phyloP scores from a whole-genome alignment of 2,797 vertebrate genomes.

The Merluccius polli region DNA sequence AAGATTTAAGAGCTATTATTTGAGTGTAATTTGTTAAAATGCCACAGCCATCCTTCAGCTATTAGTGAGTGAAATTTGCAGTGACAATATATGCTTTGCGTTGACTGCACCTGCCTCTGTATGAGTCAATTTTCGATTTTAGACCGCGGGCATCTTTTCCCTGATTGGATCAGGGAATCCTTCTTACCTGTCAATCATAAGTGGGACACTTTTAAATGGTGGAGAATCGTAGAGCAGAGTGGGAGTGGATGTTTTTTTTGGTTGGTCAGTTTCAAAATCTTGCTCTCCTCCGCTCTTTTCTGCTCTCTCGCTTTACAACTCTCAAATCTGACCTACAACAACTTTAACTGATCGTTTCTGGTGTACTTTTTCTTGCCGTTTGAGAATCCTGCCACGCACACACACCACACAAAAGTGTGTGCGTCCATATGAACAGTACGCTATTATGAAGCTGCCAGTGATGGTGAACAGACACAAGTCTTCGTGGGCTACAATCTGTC shows the following conservation, averaged over 20 bases:
- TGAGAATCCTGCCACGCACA: slow-evolving; percentile 15
- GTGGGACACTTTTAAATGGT: not conserved
- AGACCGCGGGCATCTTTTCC: not conserved
- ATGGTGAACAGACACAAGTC: slow-evolving; percentile 21
- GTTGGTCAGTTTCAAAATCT: not conserved
- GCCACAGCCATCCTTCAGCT: not conserved
- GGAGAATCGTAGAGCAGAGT: not conserved
- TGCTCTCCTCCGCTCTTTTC: not conserved
- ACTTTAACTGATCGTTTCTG: not conserved
- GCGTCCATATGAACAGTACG: slow-evolving; percentile 22
- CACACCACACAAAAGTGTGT: not conserved
- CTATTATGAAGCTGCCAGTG: slow-evolving; percentile 5
- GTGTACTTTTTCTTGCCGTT: not conserved
- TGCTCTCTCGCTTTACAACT: not conserved
- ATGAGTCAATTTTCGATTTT: not conserved
- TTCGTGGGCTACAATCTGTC: slow-evolving; percentile 15
- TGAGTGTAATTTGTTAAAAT: not conserved
- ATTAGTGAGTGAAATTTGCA: not conserved
- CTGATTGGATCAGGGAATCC: not conserved
- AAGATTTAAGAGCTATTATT: not conserved
- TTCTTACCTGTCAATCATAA: not conserved
- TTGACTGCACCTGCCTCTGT: not conserved
- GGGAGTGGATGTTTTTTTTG: not conserved
- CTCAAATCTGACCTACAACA: not conserved
- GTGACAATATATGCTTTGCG: not conserved